Conservation (phyloP, 2,888 invertebrate genomes). For the Epiblema foenella region DNA sequence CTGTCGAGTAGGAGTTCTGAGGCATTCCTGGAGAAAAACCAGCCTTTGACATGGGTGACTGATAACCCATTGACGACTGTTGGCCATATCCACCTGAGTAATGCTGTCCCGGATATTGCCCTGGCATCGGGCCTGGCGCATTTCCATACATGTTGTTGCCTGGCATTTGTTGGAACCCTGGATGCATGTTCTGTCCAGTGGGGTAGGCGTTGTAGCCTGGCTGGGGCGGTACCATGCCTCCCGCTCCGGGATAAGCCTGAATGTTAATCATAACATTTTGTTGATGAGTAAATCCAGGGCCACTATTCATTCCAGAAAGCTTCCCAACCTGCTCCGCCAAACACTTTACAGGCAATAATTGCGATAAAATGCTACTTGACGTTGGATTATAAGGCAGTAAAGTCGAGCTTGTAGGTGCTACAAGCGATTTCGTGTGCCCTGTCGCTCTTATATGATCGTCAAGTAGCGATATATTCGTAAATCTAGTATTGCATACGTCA, state of each 20-base stretch:
- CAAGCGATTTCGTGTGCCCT: slow-evolving; percentile 82
- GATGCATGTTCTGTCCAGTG: slow-evolving; percentile 72
- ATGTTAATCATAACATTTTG: slow-evolving; percentile 88
- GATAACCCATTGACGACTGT: slow-evolving; percentile 52
- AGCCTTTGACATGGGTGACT: slow-evolving; percentile 65
- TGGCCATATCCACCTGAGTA: slow-evolving; percentile 69
- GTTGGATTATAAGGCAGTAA: slow-evolving; percentile 70
- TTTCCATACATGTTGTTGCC: slow-evolving; percentile 72
- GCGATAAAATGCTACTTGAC: slow-evolving; percentile 70
- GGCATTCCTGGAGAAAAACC: slow-evolving; percentile 64
- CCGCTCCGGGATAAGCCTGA: slow-evolving; percentile 85
- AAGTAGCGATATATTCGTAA: slow-evolving; percentile 81
- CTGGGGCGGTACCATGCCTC: slow-evolving; percentile 79
- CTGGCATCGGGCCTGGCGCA: slow-evolving; percentile 62
- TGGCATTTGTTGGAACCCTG: slow-evolving; percentile 64
- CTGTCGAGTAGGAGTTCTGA: slow-evolving; percentile 62
- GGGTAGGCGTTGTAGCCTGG: slow-evolving; percentile 71
- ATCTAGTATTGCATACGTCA: slow-evolving; percentile 86
- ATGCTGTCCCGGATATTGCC: slow-evolving; percentile 66
- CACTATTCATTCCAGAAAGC: slow-evolving; percentile 64
- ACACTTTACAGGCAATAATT: slow-evolving; percentile 76
- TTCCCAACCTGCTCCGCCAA: slow-evolving; percentile 81
- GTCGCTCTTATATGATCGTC: slow-evolving; percentile 83
- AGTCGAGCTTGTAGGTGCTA: slow-evolving; percentile 59
- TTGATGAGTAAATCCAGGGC: slow-evolving; percentile 82